A percentile compares a stretch with the other conserved stretches of the same genome.
Conservation (phyloP, 1,140 invertebrate genomes). For the Cardiocondyla obscurior region DNA sequence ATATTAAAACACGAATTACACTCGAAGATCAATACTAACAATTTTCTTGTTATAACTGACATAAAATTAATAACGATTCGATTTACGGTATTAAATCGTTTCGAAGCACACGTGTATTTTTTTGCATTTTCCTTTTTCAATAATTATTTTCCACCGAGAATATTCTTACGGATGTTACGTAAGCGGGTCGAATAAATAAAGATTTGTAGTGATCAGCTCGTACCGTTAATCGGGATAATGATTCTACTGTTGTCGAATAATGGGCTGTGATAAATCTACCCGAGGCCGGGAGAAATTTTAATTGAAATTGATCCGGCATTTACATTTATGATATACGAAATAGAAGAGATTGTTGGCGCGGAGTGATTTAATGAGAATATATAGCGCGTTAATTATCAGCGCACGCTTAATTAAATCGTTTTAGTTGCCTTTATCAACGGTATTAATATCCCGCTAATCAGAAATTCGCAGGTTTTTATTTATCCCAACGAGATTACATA, state of each 20-base stretch:
- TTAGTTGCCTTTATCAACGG: slow-evolving; percentile 3
- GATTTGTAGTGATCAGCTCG: not conserved
- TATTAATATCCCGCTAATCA: slow-evolving; percentile 31
- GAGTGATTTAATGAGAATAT: slow-evolving; percentile 44
- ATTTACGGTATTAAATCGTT: not conserved
- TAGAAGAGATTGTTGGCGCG: slow-evolving; percentile 29
- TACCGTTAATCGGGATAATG: slow-evolving; percentile 12
- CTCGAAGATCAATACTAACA: not conserved
- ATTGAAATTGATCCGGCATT: slow-evolving; percentile 50
- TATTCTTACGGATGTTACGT: not conserved
- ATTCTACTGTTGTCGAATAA: slow-evolving; percentile 44
- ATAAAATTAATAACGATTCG: not conserved
- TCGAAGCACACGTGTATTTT: not conserved
- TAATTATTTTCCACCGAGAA: not conserved
- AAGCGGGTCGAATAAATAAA: not conserved
- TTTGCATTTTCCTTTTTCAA: not conserved
- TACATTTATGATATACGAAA: slow-evolving; percentile 40
- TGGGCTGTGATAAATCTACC: slow-evolving; percentile 16
- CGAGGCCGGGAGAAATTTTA: slow-evolving; percentile 29
- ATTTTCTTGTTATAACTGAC: not conserved
- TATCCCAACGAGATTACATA: not conserved
- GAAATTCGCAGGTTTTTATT: not conserved
- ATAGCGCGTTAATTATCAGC: slow-evolving; percentile 35
- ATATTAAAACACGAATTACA: not conserved
- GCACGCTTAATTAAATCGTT: slow-evolving; percentile 35